phyloP scores from a whole-genome alignment of 2,888 invertebrate genomes.

The Papilio demoleus region DNA sequence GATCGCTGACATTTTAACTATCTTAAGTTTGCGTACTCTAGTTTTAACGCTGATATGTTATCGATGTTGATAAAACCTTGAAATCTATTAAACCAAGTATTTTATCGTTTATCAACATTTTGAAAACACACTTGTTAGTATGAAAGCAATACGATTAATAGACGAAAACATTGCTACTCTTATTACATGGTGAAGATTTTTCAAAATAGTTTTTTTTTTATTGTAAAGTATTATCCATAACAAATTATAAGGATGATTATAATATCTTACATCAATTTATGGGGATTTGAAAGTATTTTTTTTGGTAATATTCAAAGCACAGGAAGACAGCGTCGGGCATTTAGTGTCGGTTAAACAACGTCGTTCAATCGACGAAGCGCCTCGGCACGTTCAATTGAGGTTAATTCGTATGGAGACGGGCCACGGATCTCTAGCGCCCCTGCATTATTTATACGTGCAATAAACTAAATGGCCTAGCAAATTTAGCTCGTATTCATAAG shows the following conservation, averaged over 20 bases:
- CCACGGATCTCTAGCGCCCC: constrained; percentile 78
- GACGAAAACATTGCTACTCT: neutral
- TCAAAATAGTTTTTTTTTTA: too few relatives aligned
- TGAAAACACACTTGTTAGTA: constrained; percentile 28
- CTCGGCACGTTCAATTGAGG: constrained; percentile 81
- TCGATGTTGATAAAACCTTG: constrained; percentile 47
- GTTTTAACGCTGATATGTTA: constrained; percentile 33
- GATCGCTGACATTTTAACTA: constrained; percentile 7
- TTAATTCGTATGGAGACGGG: constrained; percentile 80
- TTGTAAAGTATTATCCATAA: too few relatives aligned
- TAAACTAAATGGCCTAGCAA: constrained; percentile 71
- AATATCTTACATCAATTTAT: neutral
- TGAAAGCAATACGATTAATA: neutral
- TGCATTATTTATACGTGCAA: constrained; percentile 79
- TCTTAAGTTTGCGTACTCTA: constrained; percentile 10
- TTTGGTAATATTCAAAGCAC: constrained; percentile 59
- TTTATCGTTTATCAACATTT: constrained; percentile 42
- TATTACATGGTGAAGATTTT: neutral
- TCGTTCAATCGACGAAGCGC: constrained; percentile 81
- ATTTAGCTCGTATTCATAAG: constrained; percentile 49
- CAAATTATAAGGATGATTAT: too few relatives aligned
- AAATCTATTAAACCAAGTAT: constrained; percentile 48
- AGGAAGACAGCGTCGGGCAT: constrained; percentile 60
- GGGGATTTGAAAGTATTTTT: constrained; percentile 39
- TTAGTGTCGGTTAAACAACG: constrained; percentile 65